Evolutionary conservation across 2,113 vertebrate species (phyloP).

Genomic region (Cyphomyrus plagiostoma): DNA sequence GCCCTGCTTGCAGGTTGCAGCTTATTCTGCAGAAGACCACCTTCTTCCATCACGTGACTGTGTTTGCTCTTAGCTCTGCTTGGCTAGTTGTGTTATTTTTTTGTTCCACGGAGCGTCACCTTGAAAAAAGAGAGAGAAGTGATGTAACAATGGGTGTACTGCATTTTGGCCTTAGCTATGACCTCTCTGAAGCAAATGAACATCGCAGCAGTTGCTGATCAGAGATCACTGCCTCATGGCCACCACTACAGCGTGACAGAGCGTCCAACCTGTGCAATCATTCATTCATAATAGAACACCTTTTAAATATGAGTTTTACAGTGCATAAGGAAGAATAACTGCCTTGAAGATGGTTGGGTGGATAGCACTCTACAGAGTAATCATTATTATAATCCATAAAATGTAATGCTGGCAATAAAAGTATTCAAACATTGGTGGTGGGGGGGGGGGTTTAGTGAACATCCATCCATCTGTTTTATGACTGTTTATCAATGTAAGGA

Average conservation of each 20-base stretch:
- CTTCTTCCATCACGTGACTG: conserved; percentile 54
- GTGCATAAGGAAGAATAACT: not conserved
- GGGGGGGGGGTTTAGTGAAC: not conserved
- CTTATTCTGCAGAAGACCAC: conserved; percentile 27
- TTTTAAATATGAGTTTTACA: not conserved
- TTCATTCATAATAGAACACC: not conserved
- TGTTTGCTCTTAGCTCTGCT: conserved; percentile 45
- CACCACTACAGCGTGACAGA: not conserved
- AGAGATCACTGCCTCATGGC: not conserved
- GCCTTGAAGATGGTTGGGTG: not conserved
- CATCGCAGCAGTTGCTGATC: not conserved
- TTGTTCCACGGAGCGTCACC: not conserved
- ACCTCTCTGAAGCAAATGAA: not conserved
- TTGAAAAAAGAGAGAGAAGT: not conserved
- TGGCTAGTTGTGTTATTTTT: conserved; percentile 29
- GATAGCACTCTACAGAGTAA: not conserved
- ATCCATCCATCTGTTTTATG: not conserved
- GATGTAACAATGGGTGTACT: not conserved
- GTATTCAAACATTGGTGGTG: not conserved
- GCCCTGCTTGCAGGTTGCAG: conserved; percentile 55
- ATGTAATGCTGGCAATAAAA: not conserved
- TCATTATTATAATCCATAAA: not conserved
- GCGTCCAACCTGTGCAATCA: not conserved
- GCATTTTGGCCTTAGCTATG: not conserved
- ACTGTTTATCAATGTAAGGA: not conserved